Conservation (phyloP, 2,797 vertebrate genomes). For the Gymnoscopelus microlampas region DNA sequence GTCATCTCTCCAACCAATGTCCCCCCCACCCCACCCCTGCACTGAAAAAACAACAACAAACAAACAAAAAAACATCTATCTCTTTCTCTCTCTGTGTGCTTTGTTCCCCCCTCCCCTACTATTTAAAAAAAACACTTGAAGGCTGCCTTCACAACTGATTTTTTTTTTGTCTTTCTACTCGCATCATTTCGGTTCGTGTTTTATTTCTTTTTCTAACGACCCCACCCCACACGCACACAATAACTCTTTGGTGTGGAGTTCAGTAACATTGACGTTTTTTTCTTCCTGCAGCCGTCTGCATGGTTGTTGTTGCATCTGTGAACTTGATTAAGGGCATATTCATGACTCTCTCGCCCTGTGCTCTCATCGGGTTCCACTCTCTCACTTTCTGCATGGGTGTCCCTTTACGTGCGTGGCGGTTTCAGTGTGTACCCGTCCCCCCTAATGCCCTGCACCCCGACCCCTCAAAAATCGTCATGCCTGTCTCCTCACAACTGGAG, state of each 20-base stretch:
- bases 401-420: slow-evolving; percentile 80
- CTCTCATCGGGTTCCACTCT: slow-evolving; percentile 55
- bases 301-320: slow-evolving; percentile 73
- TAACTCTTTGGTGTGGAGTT: slow-evolving; percentile 24
- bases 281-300: slow-evolving; percentile 69
- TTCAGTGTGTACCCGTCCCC: slow-evolving; percentile 69
- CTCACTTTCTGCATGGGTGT: slow-evolving; percentile 74
- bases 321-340: slow-evolving; percentile 63
- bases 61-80: slow-evolving; percentile 64
- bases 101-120: slow-evolving; percentile 64
- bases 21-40: slow-evolving; percentile 78
- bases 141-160: slow-evolving; percentile 86
- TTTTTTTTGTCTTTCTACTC: slow-evolving; percentile 85
- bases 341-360: slow-evolving; percentile 67
- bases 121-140: slow-evolving; percentile 47
- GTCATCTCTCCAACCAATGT: slow-evolving; percentile 88
- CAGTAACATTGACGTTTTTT: slow-evolving; percentile 44
- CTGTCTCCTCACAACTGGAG: slow-evolving; percentile 75
- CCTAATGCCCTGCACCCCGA: slow-evolving; percentile 65
- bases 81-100: slow-evolving; percentile 88
- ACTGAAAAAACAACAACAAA: slow-evolving; percentile 50
- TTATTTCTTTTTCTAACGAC: slow-evolving; percentile 13
- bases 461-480: slow-evolving; percentile 62
- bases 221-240: neutral
- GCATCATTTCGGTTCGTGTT: slow-evolving; percentile 59